These are phyloP conservation scores for Rostratula benghalensis DNA, from an alignment of 2,113 vertebrate species.

Conservation along the genomic window DNA sequence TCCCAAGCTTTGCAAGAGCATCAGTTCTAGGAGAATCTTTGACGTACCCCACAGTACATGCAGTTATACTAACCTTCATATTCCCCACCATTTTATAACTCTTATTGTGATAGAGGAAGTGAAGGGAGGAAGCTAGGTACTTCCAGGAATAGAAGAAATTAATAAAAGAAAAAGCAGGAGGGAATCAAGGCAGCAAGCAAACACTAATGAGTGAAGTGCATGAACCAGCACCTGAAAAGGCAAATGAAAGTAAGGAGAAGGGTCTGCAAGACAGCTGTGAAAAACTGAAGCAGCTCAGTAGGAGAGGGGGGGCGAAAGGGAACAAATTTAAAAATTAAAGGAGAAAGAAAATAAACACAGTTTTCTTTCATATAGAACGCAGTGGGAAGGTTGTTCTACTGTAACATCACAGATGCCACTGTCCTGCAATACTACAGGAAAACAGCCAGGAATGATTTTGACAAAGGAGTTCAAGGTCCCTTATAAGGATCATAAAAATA, in stretches of 20 bases:
- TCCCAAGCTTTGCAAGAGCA: not conserved
- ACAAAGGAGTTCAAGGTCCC: not conserved
- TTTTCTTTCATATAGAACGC: not conserved
- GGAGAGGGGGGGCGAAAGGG: not conserved
- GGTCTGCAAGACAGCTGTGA: not conserved
- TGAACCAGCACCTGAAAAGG: not conserved
- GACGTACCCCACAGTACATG: fast-evolving
- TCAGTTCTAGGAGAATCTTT: not conserved
- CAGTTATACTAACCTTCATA: not conserved
- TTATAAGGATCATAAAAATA: not conserved
- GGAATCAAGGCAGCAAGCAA: not conserved
- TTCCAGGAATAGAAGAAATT: not conserved
- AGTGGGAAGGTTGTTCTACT: not conserved
- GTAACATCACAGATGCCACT: not conserved
- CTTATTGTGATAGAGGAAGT: not conserved
- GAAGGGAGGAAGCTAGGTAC: not conserved
- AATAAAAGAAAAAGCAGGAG: not conserved
- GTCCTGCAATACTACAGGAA: not conserved
- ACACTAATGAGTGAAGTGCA: not conserved
- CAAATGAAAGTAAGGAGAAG: not conserved
- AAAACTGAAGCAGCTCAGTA: not conserved
- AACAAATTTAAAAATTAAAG: not conserved
- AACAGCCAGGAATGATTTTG: not conserved
- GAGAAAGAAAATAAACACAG: not conserved
- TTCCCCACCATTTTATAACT: not conserved